These are phyloP conservation scores for Luperina nickerlii DNA, from an alignment of 2,888 invertebrate species.

Conservation along the genomic window DNA sequence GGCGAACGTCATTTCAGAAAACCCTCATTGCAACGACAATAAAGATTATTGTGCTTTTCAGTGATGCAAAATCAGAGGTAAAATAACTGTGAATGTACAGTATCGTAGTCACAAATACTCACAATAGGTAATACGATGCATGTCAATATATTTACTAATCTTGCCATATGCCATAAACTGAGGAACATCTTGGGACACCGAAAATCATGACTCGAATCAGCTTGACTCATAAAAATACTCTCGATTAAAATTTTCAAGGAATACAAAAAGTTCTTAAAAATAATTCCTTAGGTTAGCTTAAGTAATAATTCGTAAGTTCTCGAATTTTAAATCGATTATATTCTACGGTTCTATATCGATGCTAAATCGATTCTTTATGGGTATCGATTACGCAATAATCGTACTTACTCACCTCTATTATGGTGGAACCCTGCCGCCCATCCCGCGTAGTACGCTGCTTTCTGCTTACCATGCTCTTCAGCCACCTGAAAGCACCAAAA, in stretches of 20 bases:
- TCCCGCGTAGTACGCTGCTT: slow-evolving; percentile 93
- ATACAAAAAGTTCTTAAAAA: background rate
- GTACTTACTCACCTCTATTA: slow-evolving; percentile 84
- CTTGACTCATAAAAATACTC: background rate
- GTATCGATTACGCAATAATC: slow-evolving; percentile 17
- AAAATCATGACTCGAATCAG: too few species aligned
- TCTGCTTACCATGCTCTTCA: slow-evolving; percentile 96
- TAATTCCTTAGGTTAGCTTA: background rate
- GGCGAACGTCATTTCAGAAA: too few species aligned
- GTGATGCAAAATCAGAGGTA: background rate
- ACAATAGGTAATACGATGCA: background rate
- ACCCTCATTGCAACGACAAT: background rate
- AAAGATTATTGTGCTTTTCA: background rate
- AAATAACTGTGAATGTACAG: background rate
- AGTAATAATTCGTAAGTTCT: background rate
- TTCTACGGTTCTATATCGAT: background rate
- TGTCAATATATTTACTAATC: background rate
- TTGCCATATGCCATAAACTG: background rate
- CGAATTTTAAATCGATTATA: slow-evolving; percentile 6
- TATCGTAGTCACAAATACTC: background rate
- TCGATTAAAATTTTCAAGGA: background rate
- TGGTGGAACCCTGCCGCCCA: slow-evolving; percentile 93
- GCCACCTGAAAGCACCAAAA: slow-evolving; percentile 89
- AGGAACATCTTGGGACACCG: background rate
- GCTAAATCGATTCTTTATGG: background rate